Conservation (phyloP, 2,888 invertebrate species). For the Tribolium freemani region DNA sequence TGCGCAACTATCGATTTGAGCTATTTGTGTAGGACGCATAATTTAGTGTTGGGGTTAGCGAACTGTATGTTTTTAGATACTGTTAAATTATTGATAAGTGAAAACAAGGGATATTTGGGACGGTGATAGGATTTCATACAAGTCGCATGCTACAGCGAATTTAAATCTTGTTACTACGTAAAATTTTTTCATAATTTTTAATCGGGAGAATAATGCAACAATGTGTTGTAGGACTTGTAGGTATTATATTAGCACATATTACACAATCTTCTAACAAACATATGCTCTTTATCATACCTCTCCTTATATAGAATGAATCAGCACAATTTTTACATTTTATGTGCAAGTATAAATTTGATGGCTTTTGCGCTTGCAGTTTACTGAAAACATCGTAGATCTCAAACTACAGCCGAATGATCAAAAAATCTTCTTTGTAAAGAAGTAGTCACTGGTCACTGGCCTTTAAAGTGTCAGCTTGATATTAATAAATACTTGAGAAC, state of each 20-base stretch:
- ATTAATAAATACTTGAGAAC: not conserved
- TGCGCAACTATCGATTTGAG: slow-evolving; percentile 6
- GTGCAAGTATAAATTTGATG: not conserved
- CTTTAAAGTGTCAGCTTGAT: not conserved
- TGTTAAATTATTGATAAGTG: slow-evolving; percentile 9
- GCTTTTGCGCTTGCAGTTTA: not conserved
- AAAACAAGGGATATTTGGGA: slow-evolving; percentile 7
- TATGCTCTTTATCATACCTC: slow-evolving; percentile 12
- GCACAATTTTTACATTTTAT: slow-evolving; percentile 4
- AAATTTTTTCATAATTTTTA: slow-evolving; percentile 5
- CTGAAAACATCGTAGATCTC: not conserved
- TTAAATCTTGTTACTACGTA: slow-evolving; percentile 1
- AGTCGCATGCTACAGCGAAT: not conserved
- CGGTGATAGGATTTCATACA: slow-evolving; percentile 5
- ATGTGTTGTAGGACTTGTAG: slow-evolving; percentile 1
- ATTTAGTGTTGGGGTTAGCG: slow-evolving; percentile 1
- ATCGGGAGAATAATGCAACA: not conserved
- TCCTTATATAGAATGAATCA: slow-evolving; percentile 21
- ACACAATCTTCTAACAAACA: slow-evolving; percentile 12
- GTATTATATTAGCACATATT: slow-evolving; percentile 18
- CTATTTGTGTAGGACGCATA: slow-evolving; percentile 1
- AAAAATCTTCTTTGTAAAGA: not conserved
- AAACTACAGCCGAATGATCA: not conserved
- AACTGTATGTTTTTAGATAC: slow-evolving; percentile 8
- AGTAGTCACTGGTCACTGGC: not conserved